Base-by-base conservation (phyloP, 2,888 invertebrate genomes). In the Lycaena phlaeas region DNA sequence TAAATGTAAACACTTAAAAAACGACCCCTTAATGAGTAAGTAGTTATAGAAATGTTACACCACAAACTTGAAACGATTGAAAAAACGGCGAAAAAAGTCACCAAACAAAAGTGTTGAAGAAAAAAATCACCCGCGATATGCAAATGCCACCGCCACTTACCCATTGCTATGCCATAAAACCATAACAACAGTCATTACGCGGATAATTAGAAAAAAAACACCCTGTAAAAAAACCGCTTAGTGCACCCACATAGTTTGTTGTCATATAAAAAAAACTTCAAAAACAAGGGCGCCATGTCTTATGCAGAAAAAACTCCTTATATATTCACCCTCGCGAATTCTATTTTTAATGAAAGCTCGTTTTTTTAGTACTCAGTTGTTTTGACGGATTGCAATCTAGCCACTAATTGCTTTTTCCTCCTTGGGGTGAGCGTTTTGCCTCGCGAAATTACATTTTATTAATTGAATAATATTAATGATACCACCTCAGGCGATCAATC, bases 401-500 rank as follows among this genome's bases (percentile, higher is more conserved):
- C 82, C 82, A 79, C 84, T 84, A 84, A 84, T 84, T 84, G 82
- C 84, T 81, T 84, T 82, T 82, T 76, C 79, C 78, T 77, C 72
- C 62, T 69, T 69, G 72, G 81, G 81, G 79, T 76, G 75, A 64
- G 68, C 66, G 66, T 67, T 71, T 69, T 68, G 68, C 74, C 64
- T 73, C 64, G 77, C 70, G 59, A 78, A 81, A 82, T 84, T 81
- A 78, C 77, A 68, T 81, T 82, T 79, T 81, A 84, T 84, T 84
- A 84, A 84, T 84, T 84, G 81, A 84, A 84, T 84, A 82, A 79
- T 82, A 82, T 82, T 82, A 84, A 84, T 82, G 84, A 82, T 76
- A 76, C 81, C 75, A 76, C 68, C 70, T 72, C 64, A 60, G 67
- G 74, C 73, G 61, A 84, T 84, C 81, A 79, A 82, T 82, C 82